Evolutionary conservation across 2,888 invertebrate genomes (phyloP), one percentile per base, ranked within the genome.

Genomic region (Dascillus cervinus): DNA sequence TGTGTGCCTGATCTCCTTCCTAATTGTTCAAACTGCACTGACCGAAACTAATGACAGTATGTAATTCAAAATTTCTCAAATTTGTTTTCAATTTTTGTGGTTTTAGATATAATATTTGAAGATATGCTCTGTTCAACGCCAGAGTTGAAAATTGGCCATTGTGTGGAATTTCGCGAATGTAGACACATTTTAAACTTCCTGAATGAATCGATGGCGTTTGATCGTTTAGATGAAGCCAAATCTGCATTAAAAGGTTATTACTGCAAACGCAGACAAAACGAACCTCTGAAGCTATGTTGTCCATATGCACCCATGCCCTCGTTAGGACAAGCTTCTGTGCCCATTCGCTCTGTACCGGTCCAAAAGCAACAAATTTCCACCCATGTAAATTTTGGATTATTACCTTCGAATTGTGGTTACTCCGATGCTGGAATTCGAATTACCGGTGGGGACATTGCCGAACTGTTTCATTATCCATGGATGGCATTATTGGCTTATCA

Each of bases 381-480:
- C 4, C 64, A 67, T 22, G 50, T 43, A 5, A 65, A 64, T 34
- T 26, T 65, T 3, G 27, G 47, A 14, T 39, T 65, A 1, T 32
- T 67, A 8, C 47, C 61, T 29, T 22, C 41, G 1, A 32, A 61
- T 1, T 84, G 84, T 49, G 83, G 83, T 0, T 56, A 57, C 1
- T 53, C 72, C 3, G 65, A 66, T 4, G 55, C 63, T 39, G 2
- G 40, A 56, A 21, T 29, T 4, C 30, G 28, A 17, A 44, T 44
- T 25, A 25, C 19, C 13, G 71, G 73, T 2, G 85, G 84, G 0
- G 69, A 74, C 23, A 63, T 68, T 38, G 77, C 83, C 0, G 56
- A 56, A 0, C 54, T 82, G 3, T 72, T 69, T 21, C 78, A 84
- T 45, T 81, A 74, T 60, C 84, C 84, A 0, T 85, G 84, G 84